Evolutionary conservation across 2,113 vertebrate genomes (phyloP).

Genomic region (Nasalis larvatus): DNA sequence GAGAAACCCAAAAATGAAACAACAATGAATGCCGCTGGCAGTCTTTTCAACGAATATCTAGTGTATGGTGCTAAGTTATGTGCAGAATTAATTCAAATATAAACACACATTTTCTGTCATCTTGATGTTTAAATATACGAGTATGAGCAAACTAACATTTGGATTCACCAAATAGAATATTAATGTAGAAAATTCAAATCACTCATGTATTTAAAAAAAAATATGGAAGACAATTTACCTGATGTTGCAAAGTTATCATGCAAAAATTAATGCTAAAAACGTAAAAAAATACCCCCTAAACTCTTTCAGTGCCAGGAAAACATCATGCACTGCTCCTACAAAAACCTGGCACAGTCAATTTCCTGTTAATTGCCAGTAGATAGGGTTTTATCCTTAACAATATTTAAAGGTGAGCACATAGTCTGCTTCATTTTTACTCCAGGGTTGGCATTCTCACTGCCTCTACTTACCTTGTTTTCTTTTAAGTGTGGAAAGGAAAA

Average conservation of each 20-base stretch:
- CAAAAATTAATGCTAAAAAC: conserved; percentile 21
- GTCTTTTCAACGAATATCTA: conserved; percentile 25
- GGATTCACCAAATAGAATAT: not conserved
- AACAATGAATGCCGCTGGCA: not conserved
- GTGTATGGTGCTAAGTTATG: not conserved
- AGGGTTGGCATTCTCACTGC: not conserved
- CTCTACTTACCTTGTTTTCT: conserved; percentile 51
- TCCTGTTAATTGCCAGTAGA: not conserved
- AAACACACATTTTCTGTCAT: conserved; percentile 28
- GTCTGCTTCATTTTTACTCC: not conserved
- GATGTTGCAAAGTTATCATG: not conserved
- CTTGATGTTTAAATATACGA: conserved; percentile 56
- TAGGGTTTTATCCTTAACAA: not conserved
- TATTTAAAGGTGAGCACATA: not conserved
- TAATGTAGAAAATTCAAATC: conserved; percentile 45
- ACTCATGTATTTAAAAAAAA: not conserved
- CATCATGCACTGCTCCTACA: not conserved
- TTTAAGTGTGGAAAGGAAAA: conserved; percentile 18
- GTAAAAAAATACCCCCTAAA: not conserved
- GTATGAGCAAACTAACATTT: conserved; percentile 24
- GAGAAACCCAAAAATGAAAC: not conserved
- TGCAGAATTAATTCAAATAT: conserved; percentile 14
- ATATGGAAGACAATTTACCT: conserved; percentile 3
- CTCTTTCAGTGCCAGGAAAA: not conserved
- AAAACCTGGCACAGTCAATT: not conserved